A percentile compares a stretch with the other conserved stretches of the same genome.
Evolutionary conservation across 2,888 invertebrate species (phyloP).

Genomic region (Drosophila affinis): DNA sequence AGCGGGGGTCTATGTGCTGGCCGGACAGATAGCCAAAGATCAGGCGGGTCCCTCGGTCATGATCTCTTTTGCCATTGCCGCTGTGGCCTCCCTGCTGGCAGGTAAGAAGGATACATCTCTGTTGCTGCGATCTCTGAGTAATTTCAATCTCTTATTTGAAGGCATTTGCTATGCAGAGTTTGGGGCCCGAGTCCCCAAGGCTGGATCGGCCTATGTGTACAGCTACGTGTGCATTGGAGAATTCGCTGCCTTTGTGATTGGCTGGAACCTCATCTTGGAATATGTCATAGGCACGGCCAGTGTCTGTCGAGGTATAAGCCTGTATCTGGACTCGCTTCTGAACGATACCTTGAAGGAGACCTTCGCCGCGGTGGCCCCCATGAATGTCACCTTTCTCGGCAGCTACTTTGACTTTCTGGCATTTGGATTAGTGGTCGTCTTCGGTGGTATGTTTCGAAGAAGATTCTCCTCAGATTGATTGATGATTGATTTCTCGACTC

Average conservation of each 20-base stretch:
- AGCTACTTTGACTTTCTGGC: conserved; percentile 90
- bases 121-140: neutral
- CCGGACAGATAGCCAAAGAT: conserved; percentile 90
- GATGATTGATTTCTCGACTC: conserved; percentile 46
- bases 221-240: conserved; percentile 93
- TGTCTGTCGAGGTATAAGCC: conserved; percentile 90
- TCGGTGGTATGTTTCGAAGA: conserved; percentile 86
- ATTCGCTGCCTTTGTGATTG: conserved; percentile 93
- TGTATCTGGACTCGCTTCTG: conserved; percentile 88
- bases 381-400: conserved; percentile 86
- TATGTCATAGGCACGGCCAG: conserved; percentile 90
- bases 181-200: conserved; percentile 91
- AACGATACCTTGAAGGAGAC: conserved; percentile 87
- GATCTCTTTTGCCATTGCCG: conserved; percentile 94
- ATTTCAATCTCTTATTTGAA: conserved; percentile 72
- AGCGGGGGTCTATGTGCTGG: conserved; percentile 94
- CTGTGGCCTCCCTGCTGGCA: conserved; percentile 92
- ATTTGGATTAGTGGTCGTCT: conserved; percentile 87
- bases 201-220: conserved; percentile 95
- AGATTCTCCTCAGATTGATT: neutral
- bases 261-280: conserved; percentile 95
- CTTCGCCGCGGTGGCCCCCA: conserved; percentile 86
- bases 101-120: conserved; percentile 85
- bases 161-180: conserved; percentile 95
- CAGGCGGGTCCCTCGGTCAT: conserved; percentile 93